A percentile compares a stretch with the other conserved stretches of the same genome.
Evolutionary conservation across 92 coral and sea anemone genomes (phyloP).

Genomic region (Anthopleura xanthogrammica): DNA sequence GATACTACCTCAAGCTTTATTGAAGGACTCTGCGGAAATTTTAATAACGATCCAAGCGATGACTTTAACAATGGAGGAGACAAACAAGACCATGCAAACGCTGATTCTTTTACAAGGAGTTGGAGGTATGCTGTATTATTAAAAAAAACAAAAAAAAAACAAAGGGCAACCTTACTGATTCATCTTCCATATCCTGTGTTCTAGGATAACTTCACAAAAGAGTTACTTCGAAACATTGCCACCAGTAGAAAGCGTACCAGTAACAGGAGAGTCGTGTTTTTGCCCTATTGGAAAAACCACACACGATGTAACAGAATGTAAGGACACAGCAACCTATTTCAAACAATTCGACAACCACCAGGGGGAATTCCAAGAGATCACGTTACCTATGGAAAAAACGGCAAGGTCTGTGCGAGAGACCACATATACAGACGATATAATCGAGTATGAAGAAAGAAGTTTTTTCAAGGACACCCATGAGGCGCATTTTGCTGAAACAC

Average conservation of each 20-base stretch:
- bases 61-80: slow-evolving; percentile 11
- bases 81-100: background rate
- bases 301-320: too few species aligned
- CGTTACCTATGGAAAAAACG: background rate
- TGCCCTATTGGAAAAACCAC: too few species aligned
- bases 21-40: slow-evolving; percentile 23
- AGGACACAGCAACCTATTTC: background rate
- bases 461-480: background rate
- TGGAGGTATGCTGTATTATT: slow-evolving; percentile 14
- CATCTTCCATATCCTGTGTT: too few species aligned
- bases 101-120: slow-evolving; percentile 9
- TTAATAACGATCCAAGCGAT: background rate
- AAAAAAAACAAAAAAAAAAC: too few species aligned
- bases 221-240: too few species aligned
- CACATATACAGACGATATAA: slow-evolving; percentile 47
- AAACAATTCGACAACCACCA: background rate
- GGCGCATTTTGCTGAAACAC: background rate
- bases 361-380: slow-evolving; percentile 4
- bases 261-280: too few species aligned
- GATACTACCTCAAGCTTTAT: background rate
- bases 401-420: slow-evolving; percentile 17
- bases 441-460: slow-evolving; percentile 31
- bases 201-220: too few species aligned
- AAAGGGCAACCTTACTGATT: too few species aligned
- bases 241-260: too few species aligned